Percentiles rank a stretch among this genome's conserved stretches.
phyloP scores from a whole-genome alignment of 2,797 vertebrate species.

The Poeciliopsis gracilis region DNA sequence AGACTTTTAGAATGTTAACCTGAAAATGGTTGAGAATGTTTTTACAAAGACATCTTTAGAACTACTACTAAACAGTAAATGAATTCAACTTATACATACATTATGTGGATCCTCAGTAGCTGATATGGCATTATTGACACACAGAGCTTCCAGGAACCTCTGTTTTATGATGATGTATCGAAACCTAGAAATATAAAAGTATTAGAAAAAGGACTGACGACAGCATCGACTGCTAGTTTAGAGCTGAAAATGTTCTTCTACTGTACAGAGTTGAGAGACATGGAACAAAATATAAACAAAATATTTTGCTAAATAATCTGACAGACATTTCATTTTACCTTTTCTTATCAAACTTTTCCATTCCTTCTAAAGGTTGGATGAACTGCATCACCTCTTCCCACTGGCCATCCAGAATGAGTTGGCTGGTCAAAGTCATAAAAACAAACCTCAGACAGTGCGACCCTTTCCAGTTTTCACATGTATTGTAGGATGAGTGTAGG shows the following conservation, averaged over 20 bases:
- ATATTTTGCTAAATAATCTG: not conserved
- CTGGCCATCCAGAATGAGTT: conserved; percentile 94
- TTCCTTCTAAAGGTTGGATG: conserved; percentile 95
- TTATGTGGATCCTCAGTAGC: conserved; percentile 92
- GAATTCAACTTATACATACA: conserved; percentile 76
- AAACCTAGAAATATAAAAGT: conserved; percentile 82
- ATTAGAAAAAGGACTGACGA: conserved; percentile 4
- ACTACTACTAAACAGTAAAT: not conserved
- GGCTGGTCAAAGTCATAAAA: conserved; percentile 76
- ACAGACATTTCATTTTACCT: conserved; percentile 75
- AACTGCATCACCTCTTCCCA: conserved; percentile 99
- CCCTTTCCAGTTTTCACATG: not conserved
- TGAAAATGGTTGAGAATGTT: not conserved
- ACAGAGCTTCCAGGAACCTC: conserved; percentile 96
- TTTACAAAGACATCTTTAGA: not conserved
- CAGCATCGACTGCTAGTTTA: not conserved
- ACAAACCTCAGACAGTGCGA: not conserved
- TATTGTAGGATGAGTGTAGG: not conserved
- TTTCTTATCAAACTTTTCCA: conserved; percentile 98
- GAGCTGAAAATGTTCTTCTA: not conserved
- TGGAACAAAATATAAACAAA: not conserved
- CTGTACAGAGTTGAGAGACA: not conserved
- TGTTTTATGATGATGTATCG: conserved; percentile 96
- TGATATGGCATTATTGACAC: conserved; percentile 97
- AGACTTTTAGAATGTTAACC: not conserved